Conservation (phyloP, 2,113 vertebrate genomes). For the Rana temporaria region DNA sequence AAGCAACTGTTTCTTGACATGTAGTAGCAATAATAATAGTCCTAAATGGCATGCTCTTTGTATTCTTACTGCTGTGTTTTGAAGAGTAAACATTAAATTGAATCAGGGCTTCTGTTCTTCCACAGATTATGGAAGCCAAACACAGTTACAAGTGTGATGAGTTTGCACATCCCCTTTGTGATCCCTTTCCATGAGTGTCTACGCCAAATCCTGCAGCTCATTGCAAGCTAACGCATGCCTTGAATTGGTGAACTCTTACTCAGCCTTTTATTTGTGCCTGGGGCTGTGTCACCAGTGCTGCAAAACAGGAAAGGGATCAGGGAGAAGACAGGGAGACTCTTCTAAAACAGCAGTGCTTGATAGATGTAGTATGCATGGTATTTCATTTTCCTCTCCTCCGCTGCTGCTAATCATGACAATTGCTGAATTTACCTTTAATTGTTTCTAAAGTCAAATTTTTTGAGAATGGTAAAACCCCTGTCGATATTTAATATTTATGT, state of each 20-base stretch:
- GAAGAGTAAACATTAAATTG: background rate
- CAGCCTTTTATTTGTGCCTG: constrained; percentile 44
- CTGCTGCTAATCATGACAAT: too few relatives aligned
- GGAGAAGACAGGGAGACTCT: background rate
- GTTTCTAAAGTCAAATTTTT: too few relatives aligned
- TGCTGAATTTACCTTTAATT: too few relatives aligned
- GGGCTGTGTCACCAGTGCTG: constrained; percentile 11
- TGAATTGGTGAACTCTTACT: constrained; percentile 39
- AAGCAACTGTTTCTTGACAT: too few relatives aligned
- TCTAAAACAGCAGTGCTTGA: background rate
- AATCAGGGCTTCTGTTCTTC: background rate
- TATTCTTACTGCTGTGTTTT: background rate
- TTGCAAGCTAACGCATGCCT: constrained; percentile 34
- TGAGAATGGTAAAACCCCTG: too few relatives aligned
- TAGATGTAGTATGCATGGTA: background rate
- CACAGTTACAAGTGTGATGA: constrained; percentile 27
- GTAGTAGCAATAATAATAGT: too few relatives aligned
- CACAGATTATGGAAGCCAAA: background rate
- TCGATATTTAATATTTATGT: too few relatives aligned
- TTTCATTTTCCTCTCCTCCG: too few relatives aligned
- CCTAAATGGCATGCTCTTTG: too few relatives aligned
- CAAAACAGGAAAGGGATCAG: constrained; percentile 11
- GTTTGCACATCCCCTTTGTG: constrained; percentile 27
- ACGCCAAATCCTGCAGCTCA: constrained; percentile 25
- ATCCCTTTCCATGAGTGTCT: constrained; percentile 4